phyloP scores from a whole-genome alignment of 2,113 vertebrate genomes.

The Pipa parva region DNA sequence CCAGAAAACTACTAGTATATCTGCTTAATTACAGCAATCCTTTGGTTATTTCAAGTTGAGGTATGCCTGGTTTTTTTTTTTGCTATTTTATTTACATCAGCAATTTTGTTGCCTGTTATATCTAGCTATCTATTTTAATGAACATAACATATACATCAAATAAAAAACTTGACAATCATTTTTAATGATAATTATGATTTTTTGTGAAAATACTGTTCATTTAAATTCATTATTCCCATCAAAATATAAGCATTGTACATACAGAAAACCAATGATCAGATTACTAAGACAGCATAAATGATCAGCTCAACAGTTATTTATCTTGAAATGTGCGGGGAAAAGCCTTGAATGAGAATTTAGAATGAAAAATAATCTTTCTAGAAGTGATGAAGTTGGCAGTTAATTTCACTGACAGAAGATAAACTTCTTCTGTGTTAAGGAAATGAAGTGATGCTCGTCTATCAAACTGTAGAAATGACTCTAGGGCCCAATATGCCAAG shows the following conservation, averaged over 20 bases:
- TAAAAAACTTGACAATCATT: too few relatives aligned
- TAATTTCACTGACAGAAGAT: constrained; percentile 66
- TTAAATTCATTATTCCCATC: neutral
- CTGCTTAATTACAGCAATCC: too few relatives aligned
- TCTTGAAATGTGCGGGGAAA: constrained; percentile 20
- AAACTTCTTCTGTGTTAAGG: constrained; percentile 56
- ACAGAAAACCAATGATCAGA: constrained; percentile 27
- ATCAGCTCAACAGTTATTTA: constrained; percentile 2
- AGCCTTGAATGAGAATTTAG: constrained; percentile 33
- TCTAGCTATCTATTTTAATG: too few relatives aligned
- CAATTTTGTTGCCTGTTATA: too few relatives aligned
- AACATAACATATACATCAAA: too few relatives aligned
- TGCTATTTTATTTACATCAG: too few relatives aligned
- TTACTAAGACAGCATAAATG: constrained; percentile 46
- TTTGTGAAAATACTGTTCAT: too few relatives aligned
- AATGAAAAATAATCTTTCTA: constrained; percentile 45
- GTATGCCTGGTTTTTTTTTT: too few relatives aligned
- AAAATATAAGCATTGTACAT: constrained; percentile 17
- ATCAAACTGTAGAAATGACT: constrained; percentile 59
- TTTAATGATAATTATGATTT: too few relatives aligned
- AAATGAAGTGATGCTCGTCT: constrained; percentile 64
- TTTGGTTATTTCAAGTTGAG: too few relatives aligned
- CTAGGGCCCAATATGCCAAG: constrained; percentile 66
- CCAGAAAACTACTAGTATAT: too few relatives aligned
- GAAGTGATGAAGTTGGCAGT: constrained; percentile 52